Percentiles rank a stretch among this genome's conserved stretches.
These are phyloP conservation scores for Yasuhikotakia modesta DNA, from an alignment of 2,797 vertebrate genomes.

Conservation along the genomic window DNA sequence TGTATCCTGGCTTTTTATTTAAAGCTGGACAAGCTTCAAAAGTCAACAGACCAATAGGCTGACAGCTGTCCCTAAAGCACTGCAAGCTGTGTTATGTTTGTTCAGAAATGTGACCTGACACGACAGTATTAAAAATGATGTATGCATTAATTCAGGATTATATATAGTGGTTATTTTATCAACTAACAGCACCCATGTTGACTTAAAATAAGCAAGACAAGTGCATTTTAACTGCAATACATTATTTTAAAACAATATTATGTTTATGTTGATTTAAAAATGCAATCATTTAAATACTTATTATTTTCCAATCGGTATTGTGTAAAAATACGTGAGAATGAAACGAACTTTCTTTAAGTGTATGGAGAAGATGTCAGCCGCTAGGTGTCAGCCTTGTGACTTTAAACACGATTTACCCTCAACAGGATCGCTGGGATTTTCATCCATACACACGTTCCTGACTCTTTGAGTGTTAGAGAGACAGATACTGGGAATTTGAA, in stretches of 20 bases:
- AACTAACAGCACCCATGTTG: not conserved
- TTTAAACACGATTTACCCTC: conserved; percentile 70
- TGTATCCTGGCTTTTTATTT: conserved; percentile 16
- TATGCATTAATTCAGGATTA: no score
- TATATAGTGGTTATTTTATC: not conserved
- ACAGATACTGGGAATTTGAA: not conserved
- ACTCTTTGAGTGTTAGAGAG: conserved; percentile 1
- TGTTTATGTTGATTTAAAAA: no score
- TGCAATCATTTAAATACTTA: no score
- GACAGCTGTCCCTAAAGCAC: conserved; percentile 42
- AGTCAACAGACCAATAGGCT: conserved; percentile 1
- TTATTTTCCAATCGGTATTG: no score
- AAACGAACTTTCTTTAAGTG: not conserved
- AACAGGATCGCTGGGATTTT: conserved; percentile 60
- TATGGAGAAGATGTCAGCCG: conserved; percentile 63
- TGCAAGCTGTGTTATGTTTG: conserved; percentile 41
- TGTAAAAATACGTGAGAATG: not conserved
- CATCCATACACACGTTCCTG: conserved; percentile 21
- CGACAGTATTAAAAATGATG: no score
- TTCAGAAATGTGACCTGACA: conserved; percentile 55
- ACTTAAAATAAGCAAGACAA: no score
- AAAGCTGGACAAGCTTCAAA: not conserved
- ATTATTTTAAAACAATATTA: no score
- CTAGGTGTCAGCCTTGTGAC: conserved; percentile 87
- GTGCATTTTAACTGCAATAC: no score